phyloP scores from a whole-genome alignment of 2,113 vertebrate genomes.

The Trichechus manatus region DNA sequence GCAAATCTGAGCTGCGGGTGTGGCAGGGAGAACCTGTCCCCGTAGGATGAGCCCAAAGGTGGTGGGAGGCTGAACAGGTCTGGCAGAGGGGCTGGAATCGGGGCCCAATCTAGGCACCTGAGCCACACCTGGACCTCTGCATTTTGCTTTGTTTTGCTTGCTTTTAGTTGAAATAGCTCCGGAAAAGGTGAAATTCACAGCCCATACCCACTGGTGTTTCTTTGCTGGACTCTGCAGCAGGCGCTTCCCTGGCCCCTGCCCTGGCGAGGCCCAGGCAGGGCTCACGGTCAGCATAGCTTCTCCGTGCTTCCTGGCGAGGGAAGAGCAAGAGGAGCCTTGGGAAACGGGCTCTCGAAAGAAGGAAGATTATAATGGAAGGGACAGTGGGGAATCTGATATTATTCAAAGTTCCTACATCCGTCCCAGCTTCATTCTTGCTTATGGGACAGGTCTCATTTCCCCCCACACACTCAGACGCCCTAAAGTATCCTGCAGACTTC shows the following conservation, averaged over 20 bases:
- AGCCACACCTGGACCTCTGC: background rate
- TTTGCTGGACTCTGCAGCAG: conserved; percentile 45
- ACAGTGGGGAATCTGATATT: background rate
- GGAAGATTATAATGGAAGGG: background rate
- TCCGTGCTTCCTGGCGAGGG: background rate
- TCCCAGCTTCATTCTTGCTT: background rate
- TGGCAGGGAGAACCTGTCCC: background rate
- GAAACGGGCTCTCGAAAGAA: background rate
- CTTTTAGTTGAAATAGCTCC: conserved; percentile 85
- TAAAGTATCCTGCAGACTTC: background rate
- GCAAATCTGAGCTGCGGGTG: rapidly evolving
- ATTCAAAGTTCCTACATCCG: background rate
- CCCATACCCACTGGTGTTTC: conserved; percentile 59
- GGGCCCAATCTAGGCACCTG: too few species aligned
- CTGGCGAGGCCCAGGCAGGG: background rate
- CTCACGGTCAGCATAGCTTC: background rate
- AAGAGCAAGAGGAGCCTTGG: background rate
- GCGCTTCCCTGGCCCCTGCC: background rate
- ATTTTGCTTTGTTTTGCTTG: conserved; percentile 66
- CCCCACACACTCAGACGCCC: too few species aligned
- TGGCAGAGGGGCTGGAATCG: background rate
- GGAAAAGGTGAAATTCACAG: conserved; percentile 58
- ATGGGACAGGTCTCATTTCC: background rate
- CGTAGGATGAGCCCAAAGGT: background rate
- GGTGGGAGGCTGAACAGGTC: conserved; percentile 48